These are phyloP conservation scores for Gobionotothen gibberifrons DNA, from an alignment of 2,797 vertebrate genomes.

Conservation along the genomic window DNA sequence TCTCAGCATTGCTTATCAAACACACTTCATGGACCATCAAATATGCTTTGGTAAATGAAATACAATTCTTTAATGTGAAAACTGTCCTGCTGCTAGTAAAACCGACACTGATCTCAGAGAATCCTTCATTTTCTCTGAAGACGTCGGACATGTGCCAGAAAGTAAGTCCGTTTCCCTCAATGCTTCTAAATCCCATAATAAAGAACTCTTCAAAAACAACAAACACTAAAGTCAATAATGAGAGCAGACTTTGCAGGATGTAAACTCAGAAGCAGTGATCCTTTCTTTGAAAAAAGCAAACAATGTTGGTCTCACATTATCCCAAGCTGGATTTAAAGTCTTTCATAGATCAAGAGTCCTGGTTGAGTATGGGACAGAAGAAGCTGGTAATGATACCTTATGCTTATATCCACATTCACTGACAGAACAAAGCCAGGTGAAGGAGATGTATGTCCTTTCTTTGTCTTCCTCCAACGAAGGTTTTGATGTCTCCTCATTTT, in stretches of 20 bases:
- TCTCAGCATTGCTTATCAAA: background rate
- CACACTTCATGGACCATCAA: background rate
- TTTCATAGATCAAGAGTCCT: constrained; percentile 14
- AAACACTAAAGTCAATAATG: constrained; percentile 29
- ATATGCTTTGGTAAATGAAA: too few species aligned
- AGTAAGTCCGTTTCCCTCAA: constrained; percentile 45
- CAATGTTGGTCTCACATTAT: constrained; percentile 18
- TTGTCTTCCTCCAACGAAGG: background rate
- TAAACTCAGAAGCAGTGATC: constrained; percentile 27
- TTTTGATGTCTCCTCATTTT: constrained; percentile 7
- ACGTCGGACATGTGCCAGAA: constrained; percentile 20
- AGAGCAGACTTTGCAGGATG: constrained; percentile 54
- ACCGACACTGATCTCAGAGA: background rate
- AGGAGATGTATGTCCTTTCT: constrained; percentile 18
- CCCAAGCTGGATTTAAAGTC: constrained; percentile 6
- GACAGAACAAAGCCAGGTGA: constrained; percentile 9
- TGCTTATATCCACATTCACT: constrained; percentile 2
- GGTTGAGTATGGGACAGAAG: constrained; percentile 33
- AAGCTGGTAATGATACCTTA: constrained; percentile 46
- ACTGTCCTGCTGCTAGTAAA: background rate
- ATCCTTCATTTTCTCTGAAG: constrained; percentile 3
- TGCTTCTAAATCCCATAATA: constrained; percentile 21
- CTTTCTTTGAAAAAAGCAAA: constrained; percentile 52
- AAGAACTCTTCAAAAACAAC: constrained; percentile 22
- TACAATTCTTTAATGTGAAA: background rate